Conservation (phyloP, 2,113 vertebrate species). For the Ia io region DNA sequence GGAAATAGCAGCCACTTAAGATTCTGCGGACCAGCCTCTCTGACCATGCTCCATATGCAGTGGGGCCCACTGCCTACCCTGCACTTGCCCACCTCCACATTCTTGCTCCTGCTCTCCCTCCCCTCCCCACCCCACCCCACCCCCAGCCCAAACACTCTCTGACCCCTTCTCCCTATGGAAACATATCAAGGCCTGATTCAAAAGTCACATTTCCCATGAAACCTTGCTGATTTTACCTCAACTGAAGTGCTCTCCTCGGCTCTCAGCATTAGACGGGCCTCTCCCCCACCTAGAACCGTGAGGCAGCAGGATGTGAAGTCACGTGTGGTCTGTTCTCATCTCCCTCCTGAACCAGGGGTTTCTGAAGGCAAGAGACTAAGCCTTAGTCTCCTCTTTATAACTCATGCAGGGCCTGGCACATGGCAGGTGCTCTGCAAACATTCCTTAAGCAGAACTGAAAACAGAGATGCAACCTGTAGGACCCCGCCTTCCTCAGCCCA, state of each 20-base stretch:
- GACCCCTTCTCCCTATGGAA: not conserved
- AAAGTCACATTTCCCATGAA: not conserved
- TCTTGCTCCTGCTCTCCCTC: not conserved
- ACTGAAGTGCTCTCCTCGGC: fast-evolving
- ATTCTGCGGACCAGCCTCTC: not conserved
- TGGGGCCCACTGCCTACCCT: not conserved
- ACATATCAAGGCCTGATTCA: not conserved
- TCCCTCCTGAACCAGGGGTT: not conserved
- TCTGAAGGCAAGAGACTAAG: not conserved
- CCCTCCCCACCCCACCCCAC: fast-evolving
- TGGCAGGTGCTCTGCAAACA: not conserved
- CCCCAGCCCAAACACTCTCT: not conserved
- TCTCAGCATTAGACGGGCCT: not conserved
- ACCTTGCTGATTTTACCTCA: not conserved
- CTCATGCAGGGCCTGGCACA: not conserved
- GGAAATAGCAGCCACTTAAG: not conserved
- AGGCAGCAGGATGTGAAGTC: not conserved
- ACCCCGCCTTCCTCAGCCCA: not conserved
- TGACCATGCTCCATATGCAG: not conserved
- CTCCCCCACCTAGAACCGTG: not conserved
- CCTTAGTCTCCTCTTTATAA: not conserved
- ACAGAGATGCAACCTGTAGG: not conserved
- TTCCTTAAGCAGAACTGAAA: not conserved
- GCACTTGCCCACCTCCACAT: not conserved
- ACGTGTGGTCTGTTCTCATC: not conserved